These are phyloP conservation scores for Nemotelus nigrinus DNA, from an alignment of 2,888 invertebrate species.

Conservation along the genomic window DNA sequence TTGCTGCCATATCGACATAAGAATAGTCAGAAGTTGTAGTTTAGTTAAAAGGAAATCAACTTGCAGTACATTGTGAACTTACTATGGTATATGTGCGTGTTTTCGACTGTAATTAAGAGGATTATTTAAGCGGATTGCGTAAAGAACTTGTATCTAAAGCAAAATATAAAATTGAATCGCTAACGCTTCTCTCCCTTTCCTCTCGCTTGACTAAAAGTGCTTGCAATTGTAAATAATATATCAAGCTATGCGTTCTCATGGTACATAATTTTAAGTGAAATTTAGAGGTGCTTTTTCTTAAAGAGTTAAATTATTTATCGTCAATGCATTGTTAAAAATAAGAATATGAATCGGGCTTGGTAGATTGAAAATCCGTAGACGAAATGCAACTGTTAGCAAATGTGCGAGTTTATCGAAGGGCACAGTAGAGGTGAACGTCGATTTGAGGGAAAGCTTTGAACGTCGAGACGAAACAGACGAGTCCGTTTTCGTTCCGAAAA, in stretches of 20 bases:
- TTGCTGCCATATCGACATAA: conserved; percentile 41
- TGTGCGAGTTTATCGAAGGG: conserved; percentile 24
- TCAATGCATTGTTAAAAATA: background rate
- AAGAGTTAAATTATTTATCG: conserved; percentile 37
- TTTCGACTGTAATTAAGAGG: background rate
- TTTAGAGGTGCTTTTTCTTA: conserved; percentile 49
- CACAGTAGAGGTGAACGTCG: conserved; percentile 47
- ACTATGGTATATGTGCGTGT: conserved; percentile 32
- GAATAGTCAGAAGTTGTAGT: conserved; percentile 23
- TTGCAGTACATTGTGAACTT: conserved; percentile 9
- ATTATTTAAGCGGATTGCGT: too few relatives aligned
- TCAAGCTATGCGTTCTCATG: conserved; percentile 17
- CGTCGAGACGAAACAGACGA: conserved; percentile 16
- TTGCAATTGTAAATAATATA: conserved; percentile 42
- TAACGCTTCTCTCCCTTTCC: conserved; percentile 28
- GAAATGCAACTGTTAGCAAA: conserved; percentile 14
- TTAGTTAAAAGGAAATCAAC: conserved; percentile 3
- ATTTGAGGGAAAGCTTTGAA: conserved; percentile 41
- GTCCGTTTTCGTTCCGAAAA: conserved; percentile 1
- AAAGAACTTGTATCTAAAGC: background rate
- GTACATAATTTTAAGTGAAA: conserved; percentile 47
- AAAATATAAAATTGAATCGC: conserved; percentile 13
- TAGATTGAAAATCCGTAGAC: conserved; percentile 17
- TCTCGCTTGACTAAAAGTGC: conserved; percentile 39
- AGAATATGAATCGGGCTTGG: background rate